These are phyloP conservation scores for Ylistrum balloti DNA, from an alignment of 1,140 invertebrate genomes.

Conservation along the genomic window DNA sequence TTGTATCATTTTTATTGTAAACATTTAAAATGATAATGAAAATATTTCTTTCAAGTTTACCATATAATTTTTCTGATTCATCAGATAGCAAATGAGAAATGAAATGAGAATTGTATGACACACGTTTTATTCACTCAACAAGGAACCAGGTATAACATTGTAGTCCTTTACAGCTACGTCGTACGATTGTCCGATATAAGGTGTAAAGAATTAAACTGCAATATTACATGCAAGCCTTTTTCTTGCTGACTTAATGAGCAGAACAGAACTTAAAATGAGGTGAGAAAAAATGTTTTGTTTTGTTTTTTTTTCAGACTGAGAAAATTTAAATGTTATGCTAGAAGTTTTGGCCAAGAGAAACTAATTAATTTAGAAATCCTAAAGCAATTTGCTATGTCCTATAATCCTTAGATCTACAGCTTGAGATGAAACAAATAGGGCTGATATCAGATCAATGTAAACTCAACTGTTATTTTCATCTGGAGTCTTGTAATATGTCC, in stretches of 20 bases:
- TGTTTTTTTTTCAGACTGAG: too few species aligned
- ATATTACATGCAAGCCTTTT: too few species aligned
- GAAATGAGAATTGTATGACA: not conserved
- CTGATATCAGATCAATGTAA: not conserved
- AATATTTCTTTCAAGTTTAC: slow-evolving; percentile 10
- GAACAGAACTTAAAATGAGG: too few species aligned
- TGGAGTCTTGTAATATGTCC: not conserved
- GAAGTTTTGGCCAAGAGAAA: too few species aligned
- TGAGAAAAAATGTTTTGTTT: too few species aligned
- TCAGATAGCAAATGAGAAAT: not conserved
- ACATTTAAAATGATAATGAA: not conserved
- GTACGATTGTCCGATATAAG: too few species aligned
- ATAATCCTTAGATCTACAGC: not conserved
- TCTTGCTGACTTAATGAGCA: too few species aligned
- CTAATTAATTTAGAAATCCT: too few species aligned
- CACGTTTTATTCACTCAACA: not conserved
- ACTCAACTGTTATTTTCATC: slow-evolving; percentile 8
- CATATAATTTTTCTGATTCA: not conserved
- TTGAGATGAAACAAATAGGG: not conserved
- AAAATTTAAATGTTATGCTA: too few species aligned
- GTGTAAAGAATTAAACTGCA: too few species aligned
- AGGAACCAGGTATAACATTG: too few species aligned
- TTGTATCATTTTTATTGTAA: not conserved
- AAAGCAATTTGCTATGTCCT: not conserved
- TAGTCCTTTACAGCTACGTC: too few species aligned